Evolutionary conservation across 2,888 invertebrate species (phyloP).

Genomic region (Leptinotarsa haldemani): DNA sequence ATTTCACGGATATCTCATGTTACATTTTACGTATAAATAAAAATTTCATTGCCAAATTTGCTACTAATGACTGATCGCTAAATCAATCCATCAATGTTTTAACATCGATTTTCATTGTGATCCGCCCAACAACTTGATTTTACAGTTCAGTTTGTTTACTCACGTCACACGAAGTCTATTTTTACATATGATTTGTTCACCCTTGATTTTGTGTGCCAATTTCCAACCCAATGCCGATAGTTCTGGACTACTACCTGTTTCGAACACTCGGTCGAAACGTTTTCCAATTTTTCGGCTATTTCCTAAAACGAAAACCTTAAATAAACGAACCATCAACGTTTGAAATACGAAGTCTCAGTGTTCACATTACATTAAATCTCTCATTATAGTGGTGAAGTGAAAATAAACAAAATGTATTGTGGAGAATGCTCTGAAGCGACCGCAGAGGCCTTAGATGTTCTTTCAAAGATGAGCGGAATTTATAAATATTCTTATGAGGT

Average conservation of each 20-base stretch:
- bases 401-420: constrained; percentile 54
- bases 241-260: constrained; percentile 39
- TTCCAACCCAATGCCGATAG: constrained; percentile 30
- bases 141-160: constrained; percentile 38
- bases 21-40: too few species aligned
- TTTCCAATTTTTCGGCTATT: neutral
- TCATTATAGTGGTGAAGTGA: constrained; percentile 19
- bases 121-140: constrained; percentile 24
- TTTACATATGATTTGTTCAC: constrained; percentile 45
- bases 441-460: constrained; percentile 56
- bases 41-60: too few species aligned
- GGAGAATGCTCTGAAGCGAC: constrained; percentile 58
- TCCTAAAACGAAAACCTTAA: neutral
- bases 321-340: neutral
- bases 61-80: neutral
- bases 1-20: too few species aligned
- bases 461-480: constrained; percentile 56
- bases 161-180: constrained; percentile 43
- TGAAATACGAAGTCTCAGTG: constrained; percentile 9
- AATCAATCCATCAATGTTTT: neutral
- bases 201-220: constrained; percentile 47
- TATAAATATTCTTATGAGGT: constrained; percentile 61
- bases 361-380: constrained; percentile 13
- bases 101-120: neutral
- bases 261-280: neutral